phyloP scores from a whole-genome alignment of 2,888 invertebrate genomes.

The Argynnis bischoffii region DNA sequence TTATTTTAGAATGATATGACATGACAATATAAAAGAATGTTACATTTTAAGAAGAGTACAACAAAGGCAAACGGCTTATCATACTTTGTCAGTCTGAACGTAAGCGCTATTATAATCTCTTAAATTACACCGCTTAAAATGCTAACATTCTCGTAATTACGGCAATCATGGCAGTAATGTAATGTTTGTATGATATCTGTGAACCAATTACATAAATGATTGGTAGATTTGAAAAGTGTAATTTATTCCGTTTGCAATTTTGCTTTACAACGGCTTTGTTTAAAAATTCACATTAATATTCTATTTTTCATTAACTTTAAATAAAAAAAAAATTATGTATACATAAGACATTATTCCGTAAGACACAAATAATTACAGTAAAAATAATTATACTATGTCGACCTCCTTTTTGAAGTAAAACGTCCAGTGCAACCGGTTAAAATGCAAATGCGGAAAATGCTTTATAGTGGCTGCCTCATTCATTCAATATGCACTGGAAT shows the following conservation, averaged over 20 bases:
- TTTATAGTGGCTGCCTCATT: conserved; percentile 12
- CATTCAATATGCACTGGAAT: conserved; percentile 6
- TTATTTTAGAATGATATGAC: no score
- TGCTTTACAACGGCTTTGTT: not conserved
- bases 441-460: conserved; percentile 18
- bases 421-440: conserved; percentile 9
- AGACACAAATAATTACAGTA: not conserved
- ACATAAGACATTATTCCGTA: no score
- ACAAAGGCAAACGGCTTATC: conserved; percentile 22
- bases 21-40: not conserved
- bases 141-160: conserved; percentile 26
- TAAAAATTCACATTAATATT: no score
- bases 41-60: not conserved
- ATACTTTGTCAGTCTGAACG: conserved; percentile 15
- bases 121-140: conserved; percentile 27
- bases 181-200: conserved; percentile 18
- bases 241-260: conserved; percentile 3
- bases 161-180: conserved; percentile 23
- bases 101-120: conserved; percentile 11
- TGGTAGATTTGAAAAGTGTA: conserved; percentile 9
- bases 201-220: conserved; percentile 17
- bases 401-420: conserved; percentile 23
- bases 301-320: no score
- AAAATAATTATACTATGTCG: conserved; percentile 14
- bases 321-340: no score